Evolutionary conservation across 2,888 invertebrate genomes (phyloP), one percentile per base, ranked within the genome.

Genomic region (Tortrix viridana): DNA sequence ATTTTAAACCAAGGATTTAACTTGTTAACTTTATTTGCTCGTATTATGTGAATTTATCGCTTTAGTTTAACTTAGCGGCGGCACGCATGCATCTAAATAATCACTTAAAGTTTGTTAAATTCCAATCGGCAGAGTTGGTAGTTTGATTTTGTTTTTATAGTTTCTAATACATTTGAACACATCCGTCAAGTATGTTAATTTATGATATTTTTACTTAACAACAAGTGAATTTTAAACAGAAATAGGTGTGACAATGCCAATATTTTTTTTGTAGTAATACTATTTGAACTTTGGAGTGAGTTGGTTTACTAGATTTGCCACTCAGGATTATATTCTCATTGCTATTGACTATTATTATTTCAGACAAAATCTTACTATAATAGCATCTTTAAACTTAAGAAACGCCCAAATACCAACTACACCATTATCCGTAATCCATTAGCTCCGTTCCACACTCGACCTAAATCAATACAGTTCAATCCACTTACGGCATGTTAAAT

Each of bases 81-180:
- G 32, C 44, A 46, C 53, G 53, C 60, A 53, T 53, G 53, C 19
- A 37, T 47, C 53, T 38, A 37, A 60, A 53, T 60, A 60, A 60
- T 60, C 53, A 60, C 60, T 60, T 60, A 53, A 46, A 41, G 60
- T 60, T 60, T 47, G 41, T 23, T 38, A 12, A 22, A 47, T 22
- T 47, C n/a, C 47, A 19, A 44, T 44, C 16, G 44, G 19, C n/a
- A n/a, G 38, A 44, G 44, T 44, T 44, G 44, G 7, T 19, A 19
- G 19, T 18, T 44, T 43, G 6, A n/a, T 43, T 18, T 44, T 19
- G 44, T 18, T 44, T 44, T 12, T 19, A 19, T 44, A 19, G 18
- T 44, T 44, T 44, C 7, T 16, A 3, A 16, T 19, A 32, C 22
- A 22, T 32, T 9, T 9, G 5, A 23, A 9, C 32, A 32, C 32